A percentile compares a stretch with the other conserved stretches of the same genome.
Evolutionary conservation across 2,797 vertebrate species (phyloP).

Genomic region (Sitta carolinensis): DNA sequence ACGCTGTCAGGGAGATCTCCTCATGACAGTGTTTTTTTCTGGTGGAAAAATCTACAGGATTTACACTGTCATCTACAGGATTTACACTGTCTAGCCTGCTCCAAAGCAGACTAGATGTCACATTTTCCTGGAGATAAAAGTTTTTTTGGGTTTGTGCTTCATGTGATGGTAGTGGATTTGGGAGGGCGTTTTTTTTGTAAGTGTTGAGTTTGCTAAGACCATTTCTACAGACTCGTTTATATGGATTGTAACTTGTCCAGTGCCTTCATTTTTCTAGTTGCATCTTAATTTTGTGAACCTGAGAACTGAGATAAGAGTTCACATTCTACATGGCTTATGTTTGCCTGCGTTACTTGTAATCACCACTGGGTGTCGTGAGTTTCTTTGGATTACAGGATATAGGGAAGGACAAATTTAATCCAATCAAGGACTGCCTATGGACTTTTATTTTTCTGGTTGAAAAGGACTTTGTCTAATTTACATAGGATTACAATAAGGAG

Average conservation of each 20-base stretch:
- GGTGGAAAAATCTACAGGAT: neutral
- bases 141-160: neutral
- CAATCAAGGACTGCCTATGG: neutral
- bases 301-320: neutral
- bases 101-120: neutral
- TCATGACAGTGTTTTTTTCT: neutral
- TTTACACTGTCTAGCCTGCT: neutral
- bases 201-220: neutral
- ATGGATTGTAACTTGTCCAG: neutral
- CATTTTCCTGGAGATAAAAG: neutral
- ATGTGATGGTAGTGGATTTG: neutral
- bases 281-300: neutral
- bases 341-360: neutral
- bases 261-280: neutral
- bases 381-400: neutral
- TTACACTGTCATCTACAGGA: neutral
- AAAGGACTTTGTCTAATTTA: neutral
- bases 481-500: neutral
- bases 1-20: neutral
- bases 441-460: neutral
- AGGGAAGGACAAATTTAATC: neutral
- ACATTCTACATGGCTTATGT: neutral
- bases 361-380: conserved; percentile 59
- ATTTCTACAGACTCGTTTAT: neutral
- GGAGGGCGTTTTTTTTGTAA: neutral